phyloP scores from a whole-genome alignment of 2,797 vertebrate species.

The Enteromius afrohamiltoni region DNA sequence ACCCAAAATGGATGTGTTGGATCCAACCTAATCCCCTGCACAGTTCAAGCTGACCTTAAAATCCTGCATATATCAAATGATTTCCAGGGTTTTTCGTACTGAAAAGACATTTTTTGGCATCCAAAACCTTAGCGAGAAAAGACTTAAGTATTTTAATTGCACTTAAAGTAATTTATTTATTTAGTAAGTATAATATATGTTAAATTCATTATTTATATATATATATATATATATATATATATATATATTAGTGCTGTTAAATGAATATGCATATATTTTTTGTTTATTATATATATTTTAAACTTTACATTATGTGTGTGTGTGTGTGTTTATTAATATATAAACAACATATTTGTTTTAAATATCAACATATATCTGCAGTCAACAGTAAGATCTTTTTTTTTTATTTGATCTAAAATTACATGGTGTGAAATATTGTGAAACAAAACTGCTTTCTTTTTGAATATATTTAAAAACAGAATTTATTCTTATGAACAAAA shows the following conservation, averaged over 20 bases:
- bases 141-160: neutral
- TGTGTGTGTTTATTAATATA: no score
- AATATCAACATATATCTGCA: no score
- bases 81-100: constrained; percentile 46
- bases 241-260: neutral
- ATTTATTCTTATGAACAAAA: neutral
- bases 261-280: no score
- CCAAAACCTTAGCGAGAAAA: constrained; percentile 10
- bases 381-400: neutral
- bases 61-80: constrained; percentile 59
- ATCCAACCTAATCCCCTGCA: constrained; percentile 55
- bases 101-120: constrained; percentile 38
- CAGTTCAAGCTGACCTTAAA: constrained; percentile 58
- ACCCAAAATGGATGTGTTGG: constrained; percentile 55
- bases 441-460: neutral
- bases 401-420: no score
- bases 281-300: no score
- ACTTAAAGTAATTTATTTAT: no score
- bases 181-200: neutral
- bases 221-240: neutral
- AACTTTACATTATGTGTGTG: no score
- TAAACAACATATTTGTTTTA: no score
- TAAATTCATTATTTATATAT: neutral
- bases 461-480: neutral
- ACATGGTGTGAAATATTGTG: no score